Conservation (phyloP, 2,888 invertebrate genomes). For the Empis stercorea region DNA sequence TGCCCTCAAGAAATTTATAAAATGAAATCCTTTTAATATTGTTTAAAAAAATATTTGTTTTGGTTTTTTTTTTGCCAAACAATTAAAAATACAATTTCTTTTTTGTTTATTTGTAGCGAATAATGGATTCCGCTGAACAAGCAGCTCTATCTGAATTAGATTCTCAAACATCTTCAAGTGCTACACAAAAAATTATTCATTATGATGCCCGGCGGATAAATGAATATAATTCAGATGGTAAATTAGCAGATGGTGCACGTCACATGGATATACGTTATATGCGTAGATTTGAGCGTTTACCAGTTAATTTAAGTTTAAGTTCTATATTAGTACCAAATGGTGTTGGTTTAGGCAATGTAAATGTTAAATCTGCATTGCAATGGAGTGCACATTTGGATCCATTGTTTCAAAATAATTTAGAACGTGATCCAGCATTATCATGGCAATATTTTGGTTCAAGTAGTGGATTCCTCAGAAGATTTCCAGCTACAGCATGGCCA, state of each 20-base stretch:
- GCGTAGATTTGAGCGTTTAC: constrained; percentile 75
- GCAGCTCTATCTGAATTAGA: constrained; percentile 62
- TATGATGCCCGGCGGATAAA: constrained; percentile 73
- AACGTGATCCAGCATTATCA: constrained; percentile 79
- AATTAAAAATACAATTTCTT: no score
- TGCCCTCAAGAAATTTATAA: no score
- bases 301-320: constrained; percentile 71
- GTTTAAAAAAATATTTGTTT: no score
- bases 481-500: constrained; percentile 90
- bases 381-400: constrained; percentile 92
- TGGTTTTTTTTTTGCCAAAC: no score
- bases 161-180: constrained; percentile 22
- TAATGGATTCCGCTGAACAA: constrained; percentile 84
- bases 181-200: constrained; percentile 45
- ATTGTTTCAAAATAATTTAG: constrained; percentile 78
- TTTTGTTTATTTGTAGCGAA: constrained; percentile 46
- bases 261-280: constrained; percentile 61
- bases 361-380: constrained; percentile 78
- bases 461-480: constrained; percentile 87
- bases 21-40: no score
- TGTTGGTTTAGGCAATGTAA: constrained; percentile 41
- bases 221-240: constrained; percentile 62
- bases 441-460: constrained; percentile 99
- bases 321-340: constrained; percentile 71
- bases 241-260: constrained; percentile 53